Evolutionary conservation across 2,797 vertebrate genomes (phyloP).

Genomic region (Emys orbicularis): DNA sequence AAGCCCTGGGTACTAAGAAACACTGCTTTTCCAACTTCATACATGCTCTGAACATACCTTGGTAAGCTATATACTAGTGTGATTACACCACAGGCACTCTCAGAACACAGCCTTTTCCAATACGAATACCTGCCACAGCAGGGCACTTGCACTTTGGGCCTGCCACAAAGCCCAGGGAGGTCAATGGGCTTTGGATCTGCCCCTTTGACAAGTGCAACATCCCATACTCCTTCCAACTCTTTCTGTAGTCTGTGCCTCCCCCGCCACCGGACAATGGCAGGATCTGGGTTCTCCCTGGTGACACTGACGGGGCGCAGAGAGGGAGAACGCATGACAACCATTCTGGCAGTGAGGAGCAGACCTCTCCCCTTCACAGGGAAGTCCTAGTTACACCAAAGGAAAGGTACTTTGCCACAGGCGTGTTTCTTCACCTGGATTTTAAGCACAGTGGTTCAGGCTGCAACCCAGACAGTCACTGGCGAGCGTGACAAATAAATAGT

Average conservation of each 20-base stretch:
- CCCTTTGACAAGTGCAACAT: not conserved
- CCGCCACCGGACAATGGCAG: not conserved
- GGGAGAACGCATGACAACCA: not conserved
- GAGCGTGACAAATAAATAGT: not conserved
- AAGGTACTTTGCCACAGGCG: not conserved
- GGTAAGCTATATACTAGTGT: not conserved
- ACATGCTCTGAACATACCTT: not conserved
- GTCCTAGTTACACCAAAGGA: not conserved
- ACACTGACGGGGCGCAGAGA: not conserved
- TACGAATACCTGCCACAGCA: not conserved
- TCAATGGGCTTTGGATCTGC: not conserved
- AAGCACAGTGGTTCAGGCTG: not conserved
- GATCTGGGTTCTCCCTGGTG: not conserved
- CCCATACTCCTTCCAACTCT: not conserved
- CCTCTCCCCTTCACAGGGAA: not conserved
- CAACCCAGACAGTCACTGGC: not conserved
- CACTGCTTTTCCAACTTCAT: not conserved
- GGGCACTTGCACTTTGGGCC: not conserved
- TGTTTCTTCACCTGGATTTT: not conserved
- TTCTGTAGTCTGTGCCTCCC: too few relatives aligned
- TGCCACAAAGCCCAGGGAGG: not conserved
- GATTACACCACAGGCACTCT: not conserved
- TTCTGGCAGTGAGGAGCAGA: not conserved
- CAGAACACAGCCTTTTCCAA: not conserved
- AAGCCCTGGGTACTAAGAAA: not conserved